These are phyloP conservation scores for Scaptomyza hsui DNA, from an alignment of 1,140 invertebrate genomes.

Conservation along the genomic window DNA sequence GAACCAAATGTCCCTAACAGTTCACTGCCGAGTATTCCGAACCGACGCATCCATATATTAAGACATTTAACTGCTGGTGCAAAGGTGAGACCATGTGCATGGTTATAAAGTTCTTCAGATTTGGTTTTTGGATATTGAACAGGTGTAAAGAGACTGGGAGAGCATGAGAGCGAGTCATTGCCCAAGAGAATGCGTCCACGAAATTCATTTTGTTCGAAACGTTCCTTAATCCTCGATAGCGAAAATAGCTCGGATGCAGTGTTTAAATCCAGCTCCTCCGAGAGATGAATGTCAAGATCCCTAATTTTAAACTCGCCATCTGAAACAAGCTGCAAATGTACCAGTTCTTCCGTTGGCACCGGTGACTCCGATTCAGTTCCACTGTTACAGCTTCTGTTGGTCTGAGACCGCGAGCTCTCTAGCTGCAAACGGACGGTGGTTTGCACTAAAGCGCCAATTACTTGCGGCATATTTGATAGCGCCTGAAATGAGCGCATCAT, in stretches of 20 bases:
- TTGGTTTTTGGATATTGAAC: constrained; percentile 44
- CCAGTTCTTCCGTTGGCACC: constrained; percentile 35
- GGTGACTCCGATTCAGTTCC: not conserved
- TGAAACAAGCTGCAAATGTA: constrained; percentile 69
- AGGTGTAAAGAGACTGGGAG: constrained; percentile 65
- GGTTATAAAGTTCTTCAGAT: constrained; percentile 69
- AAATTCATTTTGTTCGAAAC: constrained; percentile 78
- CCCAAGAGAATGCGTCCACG: constrained; percentile 71
- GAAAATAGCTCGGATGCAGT: constrained; percentile 57
- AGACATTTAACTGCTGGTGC: constrained; percentile 63
- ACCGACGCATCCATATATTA: constrained; percentile 53
- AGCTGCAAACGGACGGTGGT: constrained; percentile 47
- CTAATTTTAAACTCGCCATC: constrained; percentile 69
- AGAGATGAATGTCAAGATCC: constrained; percentile 65
- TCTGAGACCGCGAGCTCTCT: constrained; percentile 8
- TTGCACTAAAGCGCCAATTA: constrained; percentile 66
- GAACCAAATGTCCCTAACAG: constrained; percentile 51
- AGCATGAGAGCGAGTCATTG: constrained; percentile 55
- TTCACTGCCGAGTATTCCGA: constrained; percentile 59
- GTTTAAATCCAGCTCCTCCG: constrained; percentile 41
- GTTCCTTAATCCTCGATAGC: constrained; percentile 65
- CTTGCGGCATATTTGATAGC: constrained; percentile 71
- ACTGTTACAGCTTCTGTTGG: constrained; percentile 4
- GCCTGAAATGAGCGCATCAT: constrained; percentile 67
- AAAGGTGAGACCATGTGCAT: constrained; percentile 60